A percentile compares a stretch with the other conserved stretches of the same genome.
phyloP scores from a whole-genome alignment of 1,140 invertebrate genomes.

The Orchestia grillus region DNA sequence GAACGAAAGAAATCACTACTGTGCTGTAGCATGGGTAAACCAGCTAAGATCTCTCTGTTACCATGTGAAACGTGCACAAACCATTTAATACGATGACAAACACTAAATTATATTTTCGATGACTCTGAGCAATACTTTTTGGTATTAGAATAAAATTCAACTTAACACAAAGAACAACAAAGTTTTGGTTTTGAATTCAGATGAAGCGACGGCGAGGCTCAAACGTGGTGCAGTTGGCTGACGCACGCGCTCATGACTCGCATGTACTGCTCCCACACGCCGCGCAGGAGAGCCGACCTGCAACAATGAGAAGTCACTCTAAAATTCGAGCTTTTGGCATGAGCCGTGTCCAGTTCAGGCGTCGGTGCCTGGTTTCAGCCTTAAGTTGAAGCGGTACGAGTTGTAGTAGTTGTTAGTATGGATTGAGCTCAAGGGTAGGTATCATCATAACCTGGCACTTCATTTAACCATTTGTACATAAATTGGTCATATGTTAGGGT shows the following conservation, averaged over 20 bases:
- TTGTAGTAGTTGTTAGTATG: not conserved
- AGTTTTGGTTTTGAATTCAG: not conserved
- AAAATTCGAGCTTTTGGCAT: not conserved
- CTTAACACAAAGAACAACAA: not conserved
- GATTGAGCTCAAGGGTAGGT: too few relatives aligned
- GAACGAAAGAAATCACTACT: not conserved
- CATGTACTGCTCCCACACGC: slow-evolving; percentile 57
- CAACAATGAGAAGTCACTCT: not conserved
- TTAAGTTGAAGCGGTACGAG: not conserved
- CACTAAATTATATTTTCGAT: not conserved
- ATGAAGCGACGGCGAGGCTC: not conserved
- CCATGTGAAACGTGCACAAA: not conserved
- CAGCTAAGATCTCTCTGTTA: not conserved
- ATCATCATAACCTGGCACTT: too few relatives aligned
- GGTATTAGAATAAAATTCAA: not conserved
- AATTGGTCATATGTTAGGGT: too few relatives aligned
- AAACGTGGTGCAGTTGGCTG: slow-evolving; percentile 48
- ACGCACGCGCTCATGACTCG: slow-evolving; percentile 35
- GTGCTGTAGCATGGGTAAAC: not conserved
- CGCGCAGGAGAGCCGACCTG: not conserved
- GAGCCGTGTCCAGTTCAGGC: not conserved
- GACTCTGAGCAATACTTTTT: not conserved
- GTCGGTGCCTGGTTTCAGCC: not conserved
- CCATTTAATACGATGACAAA: not conserved
- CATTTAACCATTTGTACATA: too few relatives aligned